These are phyloP conservation scores for Aythya baeri DNA, from an alignment of 2,113 vertebrate genomes.

Conservation along the genomic window DNA sequence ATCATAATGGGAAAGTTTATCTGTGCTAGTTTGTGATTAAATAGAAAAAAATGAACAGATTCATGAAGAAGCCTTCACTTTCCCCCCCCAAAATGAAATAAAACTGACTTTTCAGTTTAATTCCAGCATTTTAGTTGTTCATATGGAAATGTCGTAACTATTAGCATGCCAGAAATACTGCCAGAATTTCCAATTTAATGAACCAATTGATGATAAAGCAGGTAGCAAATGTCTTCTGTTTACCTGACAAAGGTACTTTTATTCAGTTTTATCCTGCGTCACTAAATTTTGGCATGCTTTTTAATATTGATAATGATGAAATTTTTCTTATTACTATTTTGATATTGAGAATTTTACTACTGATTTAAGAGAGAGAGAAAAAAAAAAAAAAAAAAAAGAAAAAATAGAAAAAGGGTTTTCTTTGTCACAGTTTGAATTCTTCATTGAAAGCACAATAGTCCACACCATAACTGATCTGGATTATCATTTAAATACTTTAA, in stretches of 20 bases:
- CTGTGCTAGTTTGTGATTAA: neutral
- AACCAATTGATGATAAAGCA: neutral
- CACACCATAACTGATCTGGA: neutral
- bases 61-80: neutral
- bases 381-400: no score
- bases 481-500: neutral
- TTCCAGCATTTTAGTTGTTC: neutral
- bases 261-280: neutral
- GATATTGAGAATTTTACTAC: neutral
- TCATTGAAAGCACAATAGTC: neutral
- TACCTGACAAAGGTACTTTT: neutral
- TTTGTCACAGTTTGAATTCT: neutral
- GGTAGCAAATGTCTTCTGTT: neutral
- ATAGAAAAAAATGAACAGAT: neutral
- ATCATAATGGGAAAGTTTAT: neutral
- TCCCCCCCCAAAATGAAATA: neutral
- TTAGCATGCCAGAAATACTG: neutral
- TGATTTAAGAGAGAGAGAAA: neutral
- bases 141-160: fast-evolving
- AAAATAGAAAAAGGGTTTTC: neutral
- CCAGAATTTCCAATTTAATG: neutral
- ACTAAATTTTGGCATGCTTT: neutral
- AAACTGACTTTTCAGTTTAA: neutral
- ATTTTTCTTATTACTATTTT: neutral
- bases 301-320: neutral